These are phyloP conservation scores for Agrypnus murinus DNA, from an alignment of 2,888 invertebrate genomes.

Conservation along the genomic window DNA sequence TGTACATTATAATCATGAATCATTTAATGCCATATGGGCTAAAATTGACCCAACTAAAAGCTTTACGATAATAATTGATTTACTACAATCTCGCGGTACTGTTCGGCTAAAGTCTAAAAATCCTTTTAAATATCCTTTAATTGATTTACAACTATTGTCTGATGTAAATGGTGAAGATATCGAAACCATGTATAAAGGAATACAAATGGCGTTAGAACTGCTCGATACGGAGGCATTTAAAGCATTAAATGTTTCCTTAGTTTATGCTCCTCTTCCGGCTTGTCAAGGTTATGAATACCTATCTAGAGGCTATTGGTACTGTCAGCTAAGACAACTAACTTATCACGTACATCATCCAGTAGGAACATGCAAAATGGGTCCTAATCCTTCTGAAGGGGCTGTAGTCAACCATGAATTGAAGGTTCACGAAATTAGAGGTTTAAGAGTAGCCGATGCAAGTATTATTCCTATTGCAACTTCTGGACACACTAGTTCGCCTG, in stretches of 20 bases:
- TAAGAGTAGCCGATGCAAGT: neutral
- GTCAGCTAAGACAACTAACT: slow-evolving; percentile 52
- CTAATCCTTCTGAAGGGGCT: neutral
- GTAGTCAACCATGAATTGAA: neutral
- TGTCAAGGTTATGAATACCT: slow-evolving; percentile 67
- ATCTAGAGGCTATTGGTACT: slow-evolving; percentile 59
- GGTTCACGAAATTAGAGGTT: neutral
- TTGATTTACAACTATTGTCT: slow-evolving; percentile 58
- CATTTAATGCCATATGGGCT: slow-evolving; percentile 62
- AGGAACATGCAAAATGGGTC: slow-evolving; percentile 1
- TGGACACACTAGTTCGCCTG: slow-evolving; percentile 81
- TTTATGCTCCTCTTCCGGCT: slow-evolving; percentile 73
- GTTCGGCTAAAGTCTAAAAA: slow-evolving; percentile 58
- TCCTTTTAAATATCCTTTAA: slow-evolving; percentile 61
- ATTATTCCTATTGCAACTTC: slow-evolving; percentile 71
- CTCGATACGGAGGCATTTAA: slow-evolving; percentile 75
- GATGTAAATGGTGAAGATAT: slow-evolving; percentile 76
- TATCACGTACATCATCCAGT: neutral
- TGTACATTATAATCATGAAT: slow-evolving; percentile 50
- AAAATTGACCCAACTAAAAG: no score
- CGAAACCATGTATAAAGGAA: slow-evolving; percentile 76
- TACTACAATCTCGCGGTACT: no score
- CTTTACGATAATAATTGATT: no score
- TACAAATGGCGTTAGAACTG: slow-evolving; percentile 66
- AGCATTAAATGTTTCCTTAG: slow-evolving; percentile 73